Base-by-base conservation (phyloP, 2,113 vertebrate genomes). In the Peromyscus maniculatus region DNA sequence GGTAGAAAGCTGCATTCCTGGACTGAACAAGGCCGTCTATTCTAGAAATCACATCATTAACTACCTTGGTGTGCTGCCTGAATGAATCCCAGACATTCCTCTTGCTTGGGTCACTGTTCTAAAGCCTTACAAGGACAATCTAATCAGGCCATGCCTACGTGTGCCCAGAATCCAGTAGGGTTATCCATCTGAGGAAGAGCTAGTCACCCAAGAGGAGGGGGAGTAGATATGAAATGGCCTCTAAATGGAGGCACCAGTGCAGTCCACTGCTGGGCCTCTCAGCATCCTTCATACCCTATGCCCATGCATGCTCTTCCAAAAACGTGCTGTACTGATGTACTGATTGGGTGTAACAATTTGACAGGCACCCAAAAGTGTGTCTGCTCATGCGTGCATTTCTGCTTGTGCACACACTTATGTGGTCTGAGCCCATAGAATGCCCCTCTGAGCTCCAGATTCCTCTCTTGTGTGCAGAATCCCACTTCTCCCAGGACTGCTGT, bases 91-190 rank as follows among this genome's bases (percentile, higher is more conserved):
- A 89, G 83, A 17, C 31, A 31, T 91, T 71, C 77, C 64, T 71
- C 22, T 75, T 84, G 67, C 72, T 67, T 31, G 17, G 46, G 26
- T 82, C 33, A 43, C 28, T 62, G 39, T 43, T 55, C 90, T 39
- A 74, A 75, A 96, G 33, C 72, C 87, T 87, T 89, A 78, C 28
- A 91, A 75, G 72, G 75, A 91, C 28, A 49, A 36, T 91, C 49
- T 66, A 49, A 43, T 2, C 71, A 57, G 24, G 22, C 16, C 39
- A 0, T 79, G 69, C 13, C 59, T 66, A 36, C 26, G 26, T 57
- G 52, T 89, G 28, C 87, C 36, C 52, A 43, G 87, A n/a, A 13
- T 46, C 52, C 87, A 26, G 52, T 66, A 36, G 88, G 26, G n/a
- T 28, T 5, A 0, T 39, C 66, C 57, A 59, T 71, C 39, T 16